phyloP scores from a whole-genome alignment of 2,888 invertebrate genomes.

The Sarcophaga carnaria region DNA sequence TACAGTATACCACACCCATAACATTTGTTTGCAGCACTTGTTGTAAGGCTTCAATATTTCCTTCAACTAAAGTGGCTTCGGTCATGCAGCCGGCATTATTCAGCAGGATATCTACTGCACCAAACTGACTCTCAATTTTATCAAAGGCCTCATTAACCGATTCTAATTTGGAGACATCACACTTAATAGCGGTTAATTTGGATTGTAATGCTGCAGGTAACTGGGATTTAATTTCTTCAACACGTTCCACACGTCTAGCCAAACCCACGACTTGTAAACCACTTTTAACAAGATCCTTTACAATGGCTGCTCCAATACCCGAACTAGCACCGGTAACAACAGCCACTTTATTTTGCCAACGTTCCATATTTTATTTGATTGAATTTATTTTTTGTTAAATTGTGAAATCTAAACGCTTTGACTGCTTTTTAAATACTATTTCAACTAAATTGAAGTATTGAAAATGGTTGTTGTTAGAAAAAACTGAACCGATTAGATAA shows the following conservation, averaged over 20 bases:
- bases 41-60: slow-evolving; percentile 72
- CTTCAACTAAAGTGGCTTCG: slow-evolving; percentile 22
- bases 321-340: slow-evolving; percentile 85
- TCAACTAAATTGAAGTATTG: neutral
- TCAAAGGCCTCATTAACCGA: slow-evolving; percentile 82
- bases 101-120: slow-evolving; percentile 83
- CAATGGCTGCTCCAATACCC: slow-evolving; percentile 84
- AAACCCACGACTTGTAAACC: slow-evolving; percentile 84
- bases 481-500: neutral
- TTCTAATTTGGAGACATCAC: slow-evolving; percentile 82
- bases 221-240: slow-evolving; percentile 68
- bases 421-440: neutral
- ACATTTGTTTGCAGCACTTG: slow-evolving; percentile 78
- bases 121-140: slow-evolving; percentile 81
- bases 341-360: slow-evolving; percentile 84
- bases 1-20: slow-evolving; percentile 80
- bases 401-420: neutral
- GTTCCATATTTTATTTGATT: slow-evolving; percentile 77
- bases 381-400: neutral
- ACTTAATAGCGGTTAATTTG: slow-evolving; percentile 79
- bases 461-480: neutral
- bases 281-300: slow-evolving; percentile 80
- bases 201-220: slow-evolving; percentile 70
- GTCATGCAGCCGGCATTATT: slow-evolving; percentile 82
- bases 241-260: slow-evolving; percentile 78